These are phyloP conservation scores for Leptodactylus fuscus DNA, from an alignment of 2,113 vertebrate genomes.

Conservation along the genomic window DNA sequence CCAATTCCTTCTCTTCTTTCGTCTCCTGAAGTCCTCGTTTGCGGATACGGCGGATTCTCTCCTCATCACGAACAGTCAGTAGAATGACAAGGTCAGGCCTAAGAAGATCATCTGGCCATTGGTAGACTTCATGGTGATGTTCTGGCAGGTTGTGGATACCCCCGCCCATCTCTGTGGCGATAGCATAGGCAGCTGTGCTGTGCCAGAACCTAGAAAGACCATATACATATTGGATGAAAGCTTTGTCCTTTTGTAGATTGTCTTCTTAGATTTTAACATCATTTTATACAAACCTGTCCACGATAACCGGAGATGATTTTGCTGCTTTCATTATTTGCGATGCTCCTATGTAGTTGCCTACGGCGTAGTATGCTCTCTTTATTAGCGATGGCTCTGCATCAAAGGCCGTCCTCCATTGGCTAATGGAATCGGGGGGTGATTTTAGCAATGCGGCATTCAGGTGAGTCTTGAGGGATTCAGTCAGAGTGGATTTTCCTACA, in stretches of 20 bases:
- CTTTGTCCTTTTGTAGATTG: not conserved
- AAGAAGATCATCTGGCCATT: constrained; percentile 88
- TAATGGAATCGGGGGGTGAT: constrained; percentile 84
- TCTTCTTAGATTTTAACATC: too few species aligned
- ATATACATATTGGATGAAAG: not conserved
- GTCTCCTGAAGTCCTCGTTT: constrained; percentile 81
- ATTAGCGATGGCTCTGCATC: constrained; percentile 84
- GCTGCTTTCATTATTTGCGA: constrained; percentile 80
- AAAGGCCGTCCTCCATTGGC: constrained; percentile 83
- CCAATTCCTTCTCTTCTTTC: constrained; percentile 84
- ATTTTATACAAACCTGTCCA: constrained; percentile 84
- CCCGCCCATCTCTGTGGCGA: constrained; percentile 86
- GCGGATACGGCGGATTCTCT: constrained; percentile 78
- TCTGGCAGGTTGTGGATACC: constrained; percentile 79
- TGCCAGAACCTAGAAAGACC: constrained; percentile 86
- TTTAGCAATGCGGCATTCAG: constrained; percentile 79
- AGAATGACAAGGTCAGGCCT: constrained; percentile 84
- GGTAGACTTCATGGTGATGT: constrained; percentile 78
- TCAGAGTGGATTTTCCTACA: constrained; percentile 90
- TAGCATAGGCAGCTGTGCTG: constrained; percentile 91
- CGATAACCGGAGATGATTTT: constrained; percentile 79
- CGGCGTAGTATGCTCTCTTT: constrained; percentile 89
- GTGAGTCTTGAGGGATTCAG: constrained; percentile 75
- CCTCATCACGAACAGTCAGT: constrained; percentile 82
- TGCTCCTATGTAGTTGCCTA: constrained; percentile 91